Conservation (phyloP, 2,797 vertebrate genomes). For the Phoebastria nigripes region DNA sequence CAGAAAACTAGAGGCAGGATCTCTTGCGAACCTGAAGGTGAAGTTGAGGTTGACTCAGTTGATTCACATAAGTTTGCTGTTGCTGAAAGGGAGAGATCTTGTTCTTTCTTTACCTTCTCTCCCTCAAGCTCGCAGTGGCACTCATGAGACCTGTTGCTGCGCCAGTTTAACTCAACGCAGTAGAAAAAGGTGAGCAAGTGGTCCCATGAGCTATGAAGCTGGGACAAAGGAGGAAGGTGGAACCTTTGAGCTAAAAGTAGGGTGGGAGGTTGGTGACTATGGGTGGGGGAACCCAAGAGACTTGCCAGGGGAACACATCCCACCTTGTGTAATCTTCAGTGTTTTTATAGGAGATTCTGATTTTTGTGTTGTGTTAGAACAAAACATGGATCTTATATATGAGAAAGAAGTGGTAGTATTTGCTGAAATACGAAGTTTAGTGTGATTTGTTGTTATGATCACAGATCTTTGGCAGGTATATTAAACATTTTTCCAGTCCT, state of each 20-base stretch:
- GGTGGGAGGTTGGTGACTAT: not conserved
- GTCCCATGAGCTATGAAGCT: not conserved
- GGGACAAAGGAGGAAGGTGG: not conserved
- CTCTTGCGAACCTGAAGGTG: not conserved
- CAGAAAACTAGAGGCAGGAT: not conserved
- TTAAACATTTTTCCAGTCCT: not conserved
- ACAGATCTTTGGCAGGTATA: not conserved
- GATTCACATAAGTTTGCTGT: not conserved
- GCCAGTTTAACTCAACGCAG: not conserved
- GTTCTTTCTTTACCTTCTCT: not conserved
- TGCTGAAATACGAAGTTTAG: not conserved
- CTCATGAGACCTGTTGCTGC: not conserved
- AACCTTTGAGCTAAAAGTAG: not conserved
- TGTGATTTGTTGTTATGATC: not conserved
- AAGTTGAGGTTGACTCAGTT: not conserved
- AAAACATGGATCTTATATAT: not conserved
- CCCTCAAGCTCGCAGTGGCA: not conserved
- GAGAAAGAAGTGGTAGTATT: not conserved
- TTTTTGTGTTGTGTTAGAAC: not conserved
- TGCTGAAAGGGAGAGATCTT: not conserved
- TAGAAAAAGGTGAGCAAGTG: not conserved
- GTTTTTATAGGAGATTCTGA: not conserved
- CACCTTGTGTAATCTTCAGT: not conserved
- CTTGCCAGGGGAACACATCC: not conserved
- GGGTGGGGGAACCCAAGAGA: not conserved